These are phyloP conservation scores for Opisthocomus hoazin DNA, from an alignment of 2,113 vertebrate genomes.

Conservation along the genomic window DNA sequence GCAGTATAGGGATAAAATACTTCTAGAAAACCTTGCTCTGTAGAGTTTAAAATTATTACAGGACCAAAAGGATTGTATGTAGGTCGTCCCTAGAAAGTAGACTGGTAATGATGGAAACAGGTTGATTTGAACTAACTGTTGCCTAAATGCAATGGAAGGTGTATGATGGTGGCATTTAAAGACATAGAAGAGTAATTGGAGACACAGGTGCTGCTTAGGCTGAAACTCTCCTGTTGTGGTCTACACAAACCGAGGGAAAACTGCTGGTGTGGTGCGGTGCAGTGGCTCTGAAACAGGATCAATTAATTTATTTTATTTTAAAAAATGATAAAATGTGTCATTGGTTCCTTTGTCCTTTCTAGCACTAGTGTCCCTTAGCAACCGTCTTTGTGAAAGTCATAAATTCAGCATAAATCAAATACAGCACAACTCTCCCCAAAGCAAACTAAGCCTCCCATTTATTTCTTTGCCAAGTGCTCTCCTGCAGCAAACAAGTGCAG, in stretches of 20 bases:
- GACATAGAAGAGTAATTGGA: neutral
- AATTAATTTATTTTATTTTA: neutral
- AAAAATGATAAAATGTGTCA: neutral
- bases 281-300: neutral
- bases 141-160: neutral
- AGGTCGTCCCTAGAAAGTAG: neutral
- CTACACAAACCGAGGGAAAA: neutral
- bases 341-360: neutral
- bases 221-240: neutral
- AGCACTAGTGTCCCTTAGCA: neutral
- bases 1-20: neutral
- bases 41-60: neutral
- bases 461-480: neutral
- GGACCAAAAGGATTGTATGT: neutral
- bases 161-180: neutral
- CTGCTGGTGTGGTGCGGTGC: neutral
- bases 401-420: constrained; percentile 21
- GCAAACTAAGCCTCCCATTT: neutral
- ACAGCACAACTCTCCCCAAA: neutral
- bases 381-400: neutral
- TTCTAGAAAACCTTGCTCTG: neutral
- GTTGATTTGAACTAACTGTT: neutral
- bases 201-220: neutral
- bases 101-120: neutral
- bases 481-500: neutral